Base-by-base conservation (phyloP, 2,888 invertebrate genomes). In the Plebejus anna region DNA sequence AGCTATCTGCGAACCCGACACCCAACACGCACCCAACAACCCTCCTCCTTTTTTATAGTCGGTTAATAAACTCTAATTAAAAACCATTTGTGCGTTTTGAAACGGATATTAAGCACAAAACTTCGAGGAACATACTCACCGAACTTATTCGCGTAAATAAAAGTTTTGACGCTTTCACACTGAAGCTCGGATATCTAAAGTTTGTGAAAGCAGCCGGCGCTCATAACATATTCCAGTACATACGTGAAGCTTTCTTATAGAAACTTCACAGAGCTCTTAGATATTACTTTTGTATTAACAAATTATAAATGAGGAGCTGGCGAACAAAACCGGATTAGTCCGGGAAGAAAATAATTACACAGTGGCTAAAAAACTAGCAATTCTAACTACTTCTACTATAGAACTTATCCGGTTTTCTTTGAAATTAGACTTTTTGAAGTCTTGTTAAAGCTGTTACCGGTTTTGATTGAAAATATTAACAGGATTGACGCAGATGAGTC, bases 221-320 rank as follows among this genome's bases (percentile, higher is more conserved):
- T 55, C 55, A 73, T 55, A 73, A 73, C 73, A 55, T 73, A 55
- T 73, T 73, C 73, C 32, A 28, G 73, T 55, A 73, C 55, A 55
- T 73, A 55, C 73, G 55, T 28, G 73, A 72, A 51, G 72, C 51
- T 72, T 72, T 47, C 22, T 16, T 73, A 32, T 22, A 28, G 51
- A 55, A 73, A 73, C 55, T 55, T 73, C 6, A 13, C 3, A 1
- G 28, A 51, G 51, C 32, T 73, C 22, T 13, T 55, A 3, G 32
- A 22, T 73, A 51, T 32, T 73, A 72, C 72, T 55, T 73, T 55
- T 51, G 51, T 13, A 73, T 73, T 73, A 32, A 1, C 55, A 51
- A 28, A 73, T 73, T 22, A 71, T 47, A 47, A 9, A 71, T 22
- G 22, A 22, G 22, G 22, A 22, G 22, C 22, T 22, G 22, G 22